Conservation (phyloP, 2,888 invertebrate species). For the Tortrix viridana region DNA sequence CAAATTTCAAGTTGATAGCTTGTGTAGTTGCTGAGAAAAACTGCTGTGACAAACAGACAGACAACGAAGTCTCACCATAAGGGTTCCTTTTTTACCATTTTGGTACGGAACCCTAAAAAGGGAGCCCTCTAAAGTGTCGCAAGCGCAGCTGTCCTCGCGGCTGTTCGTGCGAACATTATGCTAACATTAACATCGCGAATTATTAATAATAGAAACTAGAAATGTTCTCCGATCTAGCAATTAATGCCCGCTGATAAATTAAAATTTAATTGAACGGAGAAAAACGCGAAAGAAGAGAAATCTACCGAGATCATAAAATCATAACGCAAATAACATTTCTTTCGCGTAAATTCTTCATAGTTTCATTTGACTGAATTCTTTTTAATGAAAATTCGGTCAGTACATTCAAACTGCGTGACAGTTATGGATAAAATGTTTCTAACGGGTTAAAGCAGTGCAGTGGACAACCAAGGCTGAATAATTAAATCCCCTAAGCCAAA, state of each 20-base stretch:
- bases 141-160: constrained; percentile 36
- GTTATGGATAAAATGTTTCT: too few species aligned
- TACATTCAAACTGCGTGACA: too few species aligned
- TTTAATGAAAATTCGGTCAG: too few species aligned
- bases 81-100: too few species aligned
- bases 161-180: constrained; percentile 40
- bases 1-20: too few species aligned
- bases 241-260: constrained; percentile 21
- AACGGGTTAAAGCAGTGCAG: too few species aligned
- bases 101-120: too few species aligned
- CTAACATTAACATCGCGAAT: constrained; percentile 10
- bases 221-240: constrained; percentile 30
- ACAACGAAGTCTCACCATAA: too few species aligned
- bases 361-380: neutral
- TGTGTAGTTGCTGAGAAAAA: too few species aligned
- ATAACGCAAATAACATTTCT: too few species aligned
- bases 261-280: constrained; percentile 18
- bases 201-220: constrained; percentile 31
- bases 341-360: too few species aligned
- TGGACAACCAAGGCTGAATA: constrained; percentile 1
- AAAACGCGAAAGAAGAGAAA: neutral
- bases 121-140: constrained; percentile 47
- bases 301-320: neutral
- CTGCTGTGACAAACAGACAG: too few species aligned
- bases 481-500: constrained; percentile 1